Evolutionary conservation across 2,888 invertebrate species (phyloP), one percentile per base, ranked within the genome.

Genomic region (Cremastobaeus sp.): DNA sequence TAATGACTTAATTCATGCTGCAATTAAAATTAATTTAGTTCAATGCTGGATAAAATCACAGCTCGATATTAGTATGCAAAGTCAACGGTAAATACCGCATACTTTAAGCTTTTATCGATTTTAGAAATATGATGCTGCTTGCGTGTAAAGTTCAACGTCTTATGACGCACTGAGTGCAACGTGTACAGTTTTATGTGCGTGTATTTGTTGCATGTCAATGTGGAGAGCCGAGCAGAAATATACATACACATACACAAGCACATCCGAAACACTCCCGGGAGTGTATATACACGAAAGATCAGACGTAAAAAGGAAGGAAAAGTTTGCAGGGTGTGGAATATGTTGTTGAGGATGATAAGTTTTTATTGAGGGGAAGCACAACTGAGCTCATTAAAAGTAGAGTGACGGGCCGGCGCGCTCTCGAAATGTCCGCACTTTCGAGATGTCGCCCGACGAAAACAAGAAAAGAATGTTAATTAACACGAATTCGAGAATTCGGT

Each of bases 61-160:
- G 12, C 60, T 30, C 6, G 37, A 28, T 55, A 55, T 55, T 47
- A 54, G 28, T 50, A 59, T 55, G 64, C 62, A 55, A 71, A 74
- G 70, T 71, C 66, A 71, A 70, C 70, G 45, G 59, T 59, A 70
- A 55, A 64, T 65, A 65, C 60, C 57, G 64, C 65, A 54, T 66
- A 76, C 70, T 66, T 66, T 47, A 62, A 30, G 55, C 47, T 62
- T 64, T 65, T 76, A 76, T 76, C 71, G 76, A 76, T 76, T 76
- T 64, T 47, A 76, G 71, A 76, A 74, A 76, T 66, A 66, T 71
- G 74, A 76, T 71, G 69, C 68, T 60, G 71, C 52, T 62, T 54
- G 74, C 74, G 65, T 74, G 74, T 74, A 69, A 77, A 75, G 77
- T 77, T 79, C 79, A 77, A 77, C 79, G 77, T 77, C 77, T 79